phyloP scores from a whole-genome alignment of 2,113 vertebrate genomes.

The Fregata magnificens region DNA sequence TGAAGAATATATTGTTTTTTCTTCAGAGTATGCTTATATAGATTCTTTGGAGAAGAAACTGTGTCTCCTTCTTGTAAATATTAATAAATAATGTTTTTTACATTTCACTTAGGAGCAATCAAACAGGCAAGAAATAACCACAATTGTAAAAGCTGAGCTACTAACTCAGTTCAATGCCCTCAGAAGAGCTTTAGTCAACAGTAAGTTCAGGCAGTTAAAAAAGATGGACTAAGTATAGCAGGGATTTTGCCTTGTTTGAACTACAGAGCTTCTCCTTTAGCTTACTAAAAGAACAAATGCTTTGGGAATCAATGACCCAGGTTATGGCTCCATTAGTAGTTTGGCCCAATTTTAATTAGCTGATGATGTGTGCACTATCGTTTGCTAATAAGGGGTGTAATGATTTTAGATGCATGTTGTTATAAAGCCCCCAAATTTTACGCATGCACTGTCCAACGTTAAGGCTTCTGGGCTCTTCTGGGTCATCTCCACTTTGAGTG shows the following conservation, averaged over 20 bases:
- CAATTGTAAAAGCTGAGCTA: background rate
- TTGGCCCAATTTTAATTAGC: constrained; percentile 56
- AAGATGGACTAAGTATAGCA: background rate
- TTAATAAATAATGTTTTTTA: background rate
- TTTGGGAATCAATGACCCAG: constrained; percentile 39
- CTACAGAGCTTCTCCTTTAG: background rate
- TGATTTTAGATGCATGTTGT: constrained; percentile 16
- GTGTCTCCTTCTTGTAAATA: constrained; percentile 1
- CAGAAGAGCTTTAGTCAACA: background rate
- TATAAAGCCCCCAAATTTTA: constrained; percentile 25
- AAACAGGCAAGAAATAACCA: background rate
- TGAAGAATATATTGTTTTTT: constrained; percentile 14
- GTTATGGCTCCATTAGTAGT: constrained; percentile 39
- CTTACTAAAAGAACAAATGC: background rate
- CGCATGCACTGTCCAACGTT: background rate
- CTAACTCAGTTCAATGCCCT: background rate
- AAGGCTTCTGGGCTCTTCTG: constrained; percentile 38
- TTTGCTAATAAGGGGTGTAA: constrained; percentile 51
- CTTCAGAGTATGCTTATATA: background rate
- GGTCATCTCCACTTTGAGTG: constrained; percentile 53
- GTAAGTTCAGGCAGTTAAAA: background rate
- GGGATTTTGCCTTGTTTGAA: background rate
- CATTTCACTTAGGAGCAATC: constrained; percentile 9
- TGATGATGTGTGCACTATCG: constrained; percentile 17
- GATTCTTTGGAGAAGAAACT: background rate